Conservation (phyloP, 2,797 vertebrate genomes). For the Iguana delicatissima region DNA sequence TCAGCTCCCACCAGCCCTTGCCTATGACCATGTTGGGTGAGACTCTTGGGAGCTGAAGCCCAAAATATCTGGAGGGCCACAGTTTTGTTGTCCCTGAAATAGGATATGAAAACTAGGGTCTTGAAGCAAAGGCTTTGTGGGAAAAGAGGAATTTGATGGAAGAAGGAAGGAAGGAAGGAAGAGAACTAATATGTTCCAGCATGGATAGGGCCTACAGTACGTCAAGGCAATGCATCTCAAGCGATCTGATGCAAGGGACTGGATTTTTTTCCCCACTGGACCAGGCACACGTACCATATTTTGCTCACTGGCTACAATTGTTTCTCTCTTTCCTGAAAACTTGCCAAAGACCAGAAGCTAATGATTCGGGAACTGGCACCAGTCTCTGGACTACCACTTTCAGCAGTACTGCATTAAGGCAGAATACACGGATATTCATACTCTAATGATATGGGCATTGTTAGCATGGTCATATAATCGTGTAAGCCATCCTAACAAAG, state of each 20-base stretch:
- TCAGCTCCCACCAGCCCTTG: neutral
- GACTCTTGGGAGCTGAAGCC: neutral
- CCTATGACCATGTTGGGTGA: no score
- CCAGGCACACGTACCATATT: no score
- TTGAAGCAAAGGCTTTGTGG: neutral
- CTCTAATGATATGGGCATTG: neutral
- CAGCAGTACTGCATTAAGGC: neutral
- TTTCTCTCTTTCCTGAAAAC: no score
- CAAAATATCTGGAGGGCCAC: neutral
- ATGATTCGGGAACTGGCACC: no score
- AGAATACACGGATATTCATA: neutral
- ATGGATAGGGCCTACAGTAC: neutral
- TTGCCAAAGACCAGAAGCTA: no score
- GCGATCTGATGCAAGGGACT: no score
- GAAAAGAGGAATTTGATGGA: no score
- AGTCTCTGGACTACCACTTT: neutral
- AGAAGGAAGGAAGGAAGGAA: neutral
- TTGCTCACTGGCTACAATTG: no score
- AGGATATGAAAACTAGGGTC: neutral
- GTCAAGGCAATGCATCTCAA: no score
- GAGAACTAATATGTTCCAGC: neutral
- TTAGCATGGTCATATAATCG: neutral
- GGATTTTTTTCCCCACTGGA: no score
- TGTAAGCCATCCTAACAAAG: neutral
- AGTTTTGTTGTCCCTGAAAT: neutral